A percentile compares a stretch with the other conserved stretches of the same genome.
phyloP scores from a whole-genome alignment of 2,888 invertebrate genomes.

The Archaeoteleia sp. region DNA sequence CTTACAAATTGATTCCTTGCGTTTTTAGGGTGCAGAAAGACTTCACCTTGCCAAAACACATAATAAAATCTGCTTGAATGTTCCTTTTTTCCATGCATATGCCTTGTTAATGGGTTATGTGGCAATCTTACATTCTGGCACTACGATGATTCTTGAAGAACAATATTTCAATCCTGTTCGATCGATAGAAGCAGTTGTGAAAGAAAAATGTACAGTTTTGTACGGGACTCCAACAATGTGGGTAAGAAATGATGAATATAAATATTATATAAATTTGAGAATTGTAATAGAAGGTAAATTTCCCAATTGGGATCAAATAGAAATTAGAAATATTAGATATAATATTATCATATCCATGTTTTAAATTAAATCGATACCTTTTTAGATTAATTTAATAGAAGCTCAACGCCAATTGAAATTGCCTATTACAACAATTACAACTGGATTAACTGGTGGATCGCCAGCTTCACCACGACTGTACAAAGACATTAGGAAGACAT shows the following conservation, averaged over 20 bases:
- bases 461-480: conserved; percentile 81
- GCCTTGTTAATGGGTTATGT: conserved; percentile 82
- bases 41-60: conserved; percentile 74
- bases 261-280: too few species aligned
- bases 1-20: too few species aligned
- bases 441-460: conserved; percentile 84
- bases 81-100: conserved; percentile 89
- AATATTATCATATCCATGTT: too few species aligned
- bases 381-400: conserved; percentile 76
- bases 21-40: conserved; percentile 65
- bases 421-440: conserved; percentile 75
- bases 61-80: conserved; percentile 79
- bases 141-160: conserved; percentile 79
- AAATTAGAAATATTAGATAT: too few species aligned
- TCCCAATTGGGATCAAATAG: too few species aligned
- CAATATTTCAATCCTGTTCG: conserved; percentile 79
- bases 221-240: conserved; percentile 92
- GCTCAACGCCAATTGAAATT: conserved; percentile 75
- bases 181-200: conserved; percentile 79
- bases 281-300: too few species aligned
- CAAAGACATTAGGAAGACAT: conserved; percentile 75
- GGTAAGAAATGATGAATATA: conserved; percentile 59
- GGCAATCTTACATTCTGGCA: conserved; percentile 78
- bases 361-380: not conserved
- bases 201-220: conserved; percentile 82